Evolutionary conservation across 2,888 invertebrate genomes (phyloP), one percentile per base, ranked within the genome.

Genomic region (Scaptomyza parva): DNA sequence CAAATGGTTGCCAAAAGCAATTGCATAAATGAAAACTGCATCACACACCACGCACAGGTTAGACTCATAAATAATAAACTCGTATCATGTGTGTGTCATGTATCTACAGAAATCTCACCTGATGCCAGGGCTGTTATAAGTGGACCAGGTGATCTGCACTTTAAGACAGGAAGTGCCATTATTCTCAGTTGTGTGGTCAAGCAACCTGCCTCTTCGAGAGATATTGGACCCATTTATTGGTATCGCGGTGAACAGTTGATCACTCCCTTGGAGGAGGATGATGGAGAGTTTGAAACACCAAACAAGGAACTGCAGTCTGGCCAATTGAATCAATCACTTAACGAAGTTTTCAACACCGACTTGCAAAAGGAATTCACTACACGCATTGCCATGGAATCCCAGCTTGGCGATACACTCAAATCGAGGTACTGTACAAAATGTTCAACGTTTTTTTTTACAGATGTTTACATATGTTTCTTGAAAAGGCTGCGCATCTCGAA

Each of bases 81-180:
- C 14, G 11, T n/a, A n/a, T n/a, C n/a, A 11, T 44, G 3, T 7
- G n/a, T 33, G 17, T 20, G n/a, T n/a, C n/a, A n/a, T n/a, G 11
- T 8, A 53, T 48, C 35, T 71, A 24, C 71, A 91, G 91, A 89
- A 70, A 90, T 90, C 60, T 89, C 91, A 28, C 88, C 94, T 93
- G 95, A 95, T 92, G 94, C 95, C 66, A 94, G 93, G 91, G 95
- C 95, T 64, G 92, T 93, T 77, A 95, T 95, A 89, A 92, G 93
- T 80, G 95, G 95, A 55, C 94, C 94, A 53, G 91, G 93, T 54
- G 95, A 95, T 91, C 92, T 95, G 71, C 95, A 95, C 92, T 95
- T 96, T 71, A 95, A 95, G 91, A 94, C 94, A 47, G 96, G 95
- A 78, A 95, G 95, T 90, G 93, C 94, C 50, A 94, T 96, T 76